Percentiles rank a stretch among this genome's conserved stretches.
These are phyloP conservation scores for Spodoptera exigua DNA, from an alignment of 2,888 invertebrate species.

Conservation along the genomic window DNA sequence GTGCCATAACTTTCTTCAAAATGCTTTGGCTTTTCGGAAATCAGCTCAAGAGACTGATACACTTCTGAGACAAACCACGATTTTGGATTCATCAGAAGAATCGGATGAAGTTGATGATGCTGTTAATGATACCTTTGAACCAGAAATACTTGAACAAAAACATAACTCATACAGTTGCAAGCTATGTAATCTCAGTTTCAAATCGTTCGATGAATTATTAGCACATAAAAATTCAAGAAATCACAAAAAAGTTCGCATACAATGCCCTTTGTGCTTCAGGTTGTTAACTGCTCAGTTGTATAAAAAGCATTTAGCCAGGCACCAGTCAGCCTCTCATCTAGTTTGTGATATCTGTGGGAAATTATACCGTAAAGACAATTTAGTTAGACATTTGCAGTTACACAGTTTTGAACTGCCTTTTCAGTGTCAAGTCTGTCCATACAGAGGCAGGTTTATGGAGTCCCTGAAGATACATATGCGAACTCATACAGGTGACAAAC, in stretches of 20 bases:
- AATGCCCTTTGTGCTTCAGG: slow-evolving; percentile 59
- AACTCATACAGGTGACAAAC: slow-evolving; percentile 74
- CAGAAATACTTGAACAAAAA: slow-evolving; percentile 8
- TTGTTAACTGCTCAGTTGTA: slow-evolving; percentile 59
- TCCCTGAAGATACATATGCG: slow-evolving; percentile 75
- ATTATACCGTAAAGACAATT: slow-evolving; percentile 74
- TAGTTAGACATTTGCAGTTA: slow-evolving; percentile 68
- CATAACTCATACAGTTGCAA: slow-evolving; percentile 34
- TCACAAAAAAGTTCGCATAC: slow-evolving; percentile 55
- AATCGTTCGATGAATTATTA: slow-evolving; percentile 55
- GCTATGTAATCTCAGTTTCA: slow-evolving; percentile 47
- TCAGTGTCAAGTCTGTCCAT: slow-evolving; percentile 73
- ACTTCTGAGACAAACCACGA: slow-evolving; percentile 52
- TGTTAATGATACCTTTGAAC: not conserved
- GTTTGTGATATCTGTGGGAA: slow-evolving; percentile 78
- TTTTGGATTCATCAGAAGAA: slow-evolving; percentile 22
- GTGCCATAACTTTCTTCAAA: slow-evolving; percentile 66
- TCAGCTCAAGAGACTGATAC: slow-evolving; percentile 68
- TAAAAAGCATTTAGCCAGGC: slow-evolving; percentile 62
- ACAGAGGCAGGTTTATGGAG: slow-evolving; percentile 72
- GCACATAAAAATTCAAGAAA: slow-evolving; percentile 61
- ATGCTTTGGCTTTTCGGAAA: slow-evolving; percentile 70
- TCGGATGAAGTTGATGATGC: slow-evolving; percentile 3
- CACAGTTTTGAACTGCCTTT: slow-evolving; percentile 73
- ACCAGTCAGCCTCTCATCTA: slow-evolving; percentile 63